Base-by-base conservation (phyloP, 1,140 invertebrate species). In the Drosophila sproati region DNA sequence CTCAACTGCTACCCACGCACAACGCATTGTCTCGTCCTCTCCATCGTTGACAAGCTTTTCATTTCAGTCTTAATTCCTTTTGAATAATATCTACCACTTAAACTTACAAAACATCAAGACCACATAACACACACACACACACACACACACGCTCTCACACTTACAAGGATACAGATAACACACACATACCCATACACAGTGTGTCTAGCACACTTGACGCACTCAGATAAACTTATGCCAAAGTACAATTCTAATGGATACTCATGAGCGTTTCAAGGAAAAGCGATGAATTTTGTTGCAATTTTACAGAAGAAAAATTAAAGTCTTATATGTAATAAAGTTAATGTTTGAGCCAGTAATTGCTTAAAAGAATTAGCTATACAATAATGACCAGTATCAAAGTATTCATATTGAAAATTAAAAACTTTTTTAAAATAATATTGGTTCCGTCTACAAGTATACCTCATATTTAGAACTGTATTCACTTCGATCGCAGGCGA, bases 81-180 rank as follows among this genome's bases (percentile, higher is more conserved):
- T 87, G 82, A 87, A 87, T 87, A 87, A 87, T 87, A 88, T 88
- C 83, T 88, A 88, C 82, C 82, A 87, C 82, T 87, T 87, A 87
- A 88, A 88, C 79, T 82, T 87, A 88, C 82, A 87, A 85, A 88
- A 78, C 82, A 77, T 77, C 83, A 88, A 77, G 79, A 88, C 75
- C 83, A 56, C 79, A 80, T 69, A 70, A 41, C 41, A 55, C 29
- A 62, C 67, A 75, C 45, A 51, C 47, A 47, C 50, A 12, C 12
- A 34, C 28, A 59, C 37, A 59, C 45, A 47, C 35, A n/a, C n/a
- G n/a, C n/a, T n/a, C n/a, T 47, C 52, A 39, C 73, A 39, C 59
- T 43, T 28, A 48, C 56, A 39, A 47, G 4, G 29, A 69, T 56
- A 48, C 31, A 55, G n/a, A 43, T n/a, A 43, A 43, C 12, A 47